Percentiles rank a stretch among this genome's conserved stretches.
Evolutionary conservation across 2,888 invertebrate species (phyloP).

Genomic region (Epirrita christyi): DNA sequence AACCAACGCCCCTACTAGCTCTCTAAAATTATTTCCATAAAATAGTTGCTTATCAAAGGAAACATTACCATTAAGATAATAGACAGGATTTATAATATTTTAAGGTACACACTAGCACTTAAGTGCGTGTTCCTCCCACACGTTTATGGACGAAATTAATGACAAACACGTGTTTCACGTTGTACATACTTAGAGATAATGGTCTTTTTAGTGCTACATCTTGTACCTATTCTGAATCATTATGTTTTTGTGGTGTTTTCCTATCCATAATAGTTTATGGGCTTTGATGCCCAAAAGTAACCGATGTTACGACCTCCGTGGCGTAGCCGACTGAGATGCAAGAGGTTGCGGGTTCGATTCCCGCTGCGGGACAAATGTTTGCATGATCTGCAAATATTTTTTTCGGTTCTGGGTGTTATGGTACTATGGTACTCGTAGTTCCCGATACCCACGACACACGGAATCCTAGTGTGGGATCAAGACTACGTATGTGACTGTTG

Average conservation of each 20-base stretch:
- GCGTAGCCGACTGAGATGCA: too few relatives aligned
- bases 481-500: too few relatives aligned
- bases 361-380: too few relatives aligned
- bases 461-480: too few relatives aligned
- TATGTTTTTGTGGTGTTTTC: slow-evolving; percentile 12
- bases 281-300: neutral
- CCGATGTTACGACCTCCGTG: too few relatives aligned
- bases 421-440: too few relatives aligned
- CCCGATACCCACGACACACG: too few relatives aligned
- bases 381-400: too few relatives aligned
- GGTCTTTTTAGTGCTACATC: slow-evolving; percentile 26
- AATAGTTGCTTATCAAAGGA: slow-evolving; percentile 39
- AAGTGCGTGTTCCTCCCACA: slow-evolving; percentile 56
- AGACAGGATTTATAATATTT: slow-evolving; percentile 56
- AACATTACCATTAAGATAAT: slow-evolving; percentile 66
- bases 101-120: slow-evolving; percentile 51
- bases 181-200: slow-evolving; percentile 40
- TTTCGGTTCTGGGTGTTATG: too few relatives aligned
- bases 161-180: slow-evolving; percentile 56
- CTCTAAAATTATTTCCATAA: slow-evolving; percentile 34
- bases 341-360: too few relatives aligned
- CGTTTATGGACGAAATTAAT: slow-evolving; percentile 55
- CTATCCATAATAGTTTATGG: neutral
- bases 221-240: slow-evolving; percentile 16
- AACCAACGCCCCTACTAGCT: slow-evolving; percentile 19